phyloP scores from a whole-genome alignment of 2,797 vertebrate species.

The Harpagifer antarcticus region DNA sequence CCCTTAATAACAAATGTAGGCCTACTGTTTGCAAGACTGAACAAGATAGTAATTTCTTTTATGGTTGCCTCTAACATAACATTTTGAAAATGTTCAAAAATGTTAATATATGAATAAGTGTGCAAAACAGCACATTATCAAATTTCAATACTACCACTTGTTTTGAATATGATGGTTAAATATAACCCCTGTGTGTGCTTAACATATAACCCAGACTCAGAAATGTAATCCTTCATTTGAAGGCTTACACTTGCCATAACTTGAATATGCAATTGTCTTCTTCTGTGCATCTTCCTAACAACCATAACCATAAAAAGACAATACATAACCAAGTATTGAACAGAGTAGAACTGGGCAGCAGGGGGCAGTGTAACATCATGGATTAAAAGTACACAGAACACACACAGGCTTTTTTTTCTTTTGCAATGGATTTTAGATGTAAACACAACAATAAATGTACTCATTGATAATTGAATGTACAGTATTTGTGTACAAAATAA shows the following conservation, averaged over 20 bases:
- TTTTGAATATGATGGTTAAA: too few relatives aligned
- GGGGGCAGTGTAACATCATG: conserved; percentile 58
- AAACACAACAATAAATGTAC: neutral
- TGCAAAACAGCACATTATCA: too few relatives aligned
- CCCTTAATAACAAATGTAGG: too few relatives aligned
- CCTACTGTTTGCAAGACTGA: too few relatives aligned
- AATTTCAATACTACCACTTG: too few relatives aligned
- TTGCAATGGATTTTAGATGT: neutral
- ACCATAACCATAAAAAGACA: neutral
- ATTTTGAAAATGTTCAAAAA: too few relatives aligned
- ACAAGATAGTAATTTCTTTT: too few relatives aligned
- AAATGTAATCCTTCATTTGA: neutral
- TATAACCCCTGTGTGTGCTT: too few relatives aligned
- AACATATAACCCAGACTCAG: neutral
- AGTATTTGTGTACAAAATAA: neutral
- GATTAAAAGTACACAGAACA: neutral
- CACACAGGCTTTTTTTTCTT: neutral
- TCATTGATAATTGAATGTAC: neutral
- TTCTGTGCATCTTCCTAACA: neutral
- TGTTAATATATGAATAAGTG: too few relatives aligned
- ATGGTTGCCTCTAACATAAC: too few relatives aligned
- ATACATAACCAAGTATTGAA: too few relatives aligned
- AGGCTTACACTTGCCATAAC: neutral
- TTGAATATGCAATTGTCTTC: neutral
- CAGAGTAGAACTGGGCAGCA: conserved; percentile 28